Evolutionary conservation across 2,797 vertebrate genomes (phyloP), one percentile per base, ranked within the genome.

Genomic region (Craterocephalus amniculus): DNA sequence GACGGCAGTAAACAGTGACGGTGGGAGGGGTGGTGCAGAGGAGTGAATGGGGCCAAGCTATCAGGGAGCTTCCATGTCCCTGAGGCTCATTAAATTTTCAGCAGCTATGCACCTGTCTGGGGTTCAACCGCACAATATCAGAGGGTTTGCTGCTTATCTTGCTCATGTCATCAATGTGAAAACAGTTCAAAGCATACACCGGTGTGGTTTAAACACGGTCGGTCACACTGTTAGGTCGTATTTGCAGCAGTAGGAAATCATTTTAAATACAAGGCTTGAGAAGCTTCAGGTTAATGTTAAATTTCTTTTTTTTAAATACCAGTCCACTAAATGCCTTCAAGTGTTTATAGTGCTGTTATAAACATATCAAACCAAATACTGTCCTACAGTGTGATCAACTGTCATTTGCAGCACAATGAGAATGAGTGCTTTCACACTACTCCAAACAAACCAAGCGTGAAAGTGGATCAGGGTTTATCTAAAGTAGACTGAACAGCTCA

Each of bases 51-150:
- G 77, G 82, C 70, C 79, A 71, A 43, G 89, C 84, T 91, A 93
- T 92, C 88, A 82, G 90, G 73, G 75, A 89, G 88, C 89, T 76
- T 81, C 90, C 90, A 84, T 85, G 89, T 93, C 89, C 75, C 83
- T 76, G 69, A 66, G 87, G 71, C 87, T 89, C 88, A 95, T 94
- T 91, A 95, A 95, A 92, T 83, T 93, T 95, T 93, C 90, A 95
- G 59, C 62, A 89, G 79, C 57, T 63, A 68, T 67, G 82, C 69
- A 79, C 84, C 84, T 87, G 83, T 87, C 82, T 81, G 83, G 79
- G 80, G 66, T 78, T 83, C 79, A 73, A 72, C 61, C 48, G 36
- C 36, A 87, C 83, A 84, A 80, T 81, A 86, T 72, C 74, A 59
- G 67, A 87, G 72, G 59, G 68, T 62, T 64, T 66, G 56, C 67